Conservation (phyloP, 2,113 vertebrate genomes). For the Amblyopsis rosae region DNA sequence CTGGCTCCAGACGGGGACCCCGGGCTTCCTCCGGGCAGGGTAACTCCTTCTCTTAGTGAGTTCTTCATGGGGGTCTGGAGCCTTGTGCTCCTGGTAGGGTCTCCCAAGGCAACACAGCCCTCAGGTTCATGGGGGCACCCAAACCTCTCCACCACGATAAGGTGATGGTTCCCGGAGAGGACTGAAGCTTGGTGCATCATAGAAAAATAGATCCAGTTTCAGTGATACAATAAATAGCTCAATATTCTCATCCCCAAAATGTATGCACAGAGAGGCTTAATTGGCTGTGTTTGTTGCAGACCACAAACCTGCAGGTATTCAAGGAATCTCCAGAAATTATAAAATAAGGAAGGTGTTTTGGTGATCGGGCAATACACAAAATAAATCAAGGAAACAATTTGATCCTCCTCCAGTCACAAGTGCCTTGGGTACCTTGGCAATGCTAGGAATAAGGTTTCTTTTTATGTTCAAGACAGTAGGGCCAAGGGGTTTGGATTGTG, state of each 20-base stretch:
- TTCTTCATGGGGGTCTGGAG: too few species aligned
- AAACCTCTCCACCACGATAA: too few species aligned
- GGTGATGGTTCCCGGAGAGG: too few species aligned
- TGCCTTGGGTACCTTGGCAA: conserved; percentile 50
- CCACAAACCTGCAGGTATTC: conserved; percentile 49
- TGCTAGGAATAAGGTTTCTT: conserved; percentile 35
- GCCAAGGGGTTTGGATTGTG: conserved; percentile 52
- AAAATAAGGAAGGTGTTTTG: background rate
- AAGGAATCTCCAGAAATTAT: conserved; percentile 53
- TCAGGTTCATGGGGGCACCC: too few species aligned
- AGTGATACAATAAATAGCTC: conserved; percentile 42
- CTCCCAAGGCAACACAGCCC: too few species aligned
- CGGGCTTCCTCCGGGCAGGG: too few species aligned
- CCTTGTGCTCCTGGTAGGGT: too few species aligned
- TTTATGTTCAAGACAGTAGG: conserved; percentile 15
- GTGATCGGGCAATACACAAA: background rate
- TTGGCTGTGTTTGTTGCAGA: conserved; percentile 21
- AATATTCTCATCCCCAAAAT: conserved; percentile 34
- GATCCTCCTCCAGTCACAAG: conserved; percentile 24
- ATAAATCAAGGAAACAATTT: conserved; percentile 1
- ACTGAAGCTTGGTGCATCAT: conserved; percentile 53
- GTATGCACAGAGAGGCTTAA: conserved; percentile 31
- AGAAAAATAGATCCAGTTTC: conserved; percentile 65
- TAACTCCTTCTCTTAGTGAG: too few species aligned
- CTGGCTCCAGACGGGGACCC: too few species aligned